Base-by-base conservation (phyloP, 30 jellyfish, hydroid and myxozoan genomes). In the Catostylus mosaicus region DNA sequence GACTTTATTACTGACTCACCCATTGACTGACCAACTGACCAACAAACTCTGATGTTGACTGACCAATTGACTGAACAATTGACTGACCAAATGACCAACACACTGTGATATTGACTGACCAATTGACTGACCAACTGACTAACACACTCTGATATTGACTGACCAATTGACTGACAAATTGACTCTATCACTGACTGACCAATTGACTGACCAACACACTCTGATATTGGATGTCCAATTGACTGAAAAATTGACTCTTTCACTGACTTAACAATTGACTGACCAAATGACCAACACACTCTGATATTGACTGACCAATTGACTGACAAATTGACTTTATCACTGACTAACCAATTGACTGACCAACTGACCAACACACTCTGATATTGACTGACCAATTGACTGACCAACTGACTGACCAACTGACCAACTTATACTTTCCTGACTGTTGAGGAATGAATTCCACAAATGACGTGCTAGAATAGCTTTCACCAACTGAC, bases 381-480 rank as follows among this genome's bases (percentile, higher is more conserved):
- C 56, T 11, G 26, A 24, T 11, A 52, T 22, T 52, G 67, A 52
- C 26, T 59, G 37, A 59, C 38, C 40, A 24, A 3, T 4, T 27
- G 71, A 59, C 71, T 22, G n/a, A 59, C 26, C 38, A 6, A 12
- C 19, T 27, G 38, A 59, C 71, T 59, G 71, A 24, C 38, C 71
- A n/a, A 12, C 71, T 59, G 40, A 59, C 71, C 10, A 27, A 50
- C 63, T 43, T 43, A 6, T 43, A n/a, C n/a, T n/a, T n/a, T n/a
- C n/a, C n/a, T n/a, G n/a, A n/a, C n/a, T n/a, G n/a, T n/a, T n/a
- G n/a, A n/a, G n/a, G n/a, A n/a, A n/a, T n/a, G n/a, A n/a, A n/a
- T n/a, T n/a, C n/a, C n/a, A n/a, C n/a, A n/a, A n/a, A n/a, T n/a
- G n/a, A n/a, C n/a, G n/a, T n/a, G n/a, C n/a, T n/a, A n/a, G n/a